phyloP scores from a whole-genome alignment of 2,888 invertebrate genomes.

The Cabera pusaria region DNA sequence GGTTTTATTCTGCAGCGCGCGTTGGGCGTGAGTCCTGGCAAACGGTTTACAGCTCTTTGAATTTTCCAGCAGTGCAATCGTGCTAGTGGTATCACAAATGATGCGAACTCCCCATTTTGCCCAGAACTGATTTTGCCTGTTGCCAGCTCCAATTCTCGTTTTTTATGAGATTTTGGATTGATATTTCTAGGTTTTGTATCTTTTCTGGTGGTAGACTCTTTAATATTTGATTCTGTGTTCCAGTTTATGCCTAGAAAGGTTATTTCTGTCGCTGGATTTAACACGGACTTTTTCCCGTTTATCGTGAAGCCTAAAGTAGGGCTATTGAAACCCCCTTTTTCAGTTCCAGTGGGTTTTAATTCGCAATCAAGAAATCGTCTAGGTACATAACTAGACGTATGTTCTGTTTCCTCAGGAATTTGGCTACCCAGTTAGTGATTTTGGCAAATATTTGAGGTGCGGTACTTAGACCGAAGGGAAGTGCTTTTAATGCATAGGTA shows the following conservation, averaged over 20 bases:
- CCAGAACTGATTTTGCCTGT: neutral
- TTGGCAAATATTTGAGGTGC: conserved; percentile 24
- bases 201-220: neutral
- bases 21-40: neutral
- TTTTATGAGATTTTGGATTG: neutral
- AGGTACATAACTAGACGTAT: conserved; percentile 26
- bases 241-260: neutral
- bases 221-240: neutral
- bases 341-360: conserved; percentile 16
- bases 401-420: conserved; percentile 8
- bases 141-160: neutral
- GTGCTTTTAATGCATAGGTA: conserved; percentile 19
- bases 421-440: conserved; percentile 24
- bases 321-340: too few relatives aligned
- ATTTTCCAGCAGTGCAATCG: neutral
- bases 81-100: neutral
- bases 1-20: neutral
- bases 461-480: conserved; percentile 25
- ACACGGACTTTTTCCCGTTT: neutral
- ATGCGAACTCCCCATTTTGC: neutral
- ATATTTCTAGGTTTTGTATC: neutral
- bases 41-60: neutral
- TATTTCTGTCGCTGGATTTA: neutral
- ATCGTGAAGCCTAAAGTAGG: neutral
- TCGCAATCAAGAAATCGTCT: conserved; percentile 26